Base-by-base conservation (phyloP, 2,113 vertebrate species). In the Myrmophylax atrothorax region DNA sequence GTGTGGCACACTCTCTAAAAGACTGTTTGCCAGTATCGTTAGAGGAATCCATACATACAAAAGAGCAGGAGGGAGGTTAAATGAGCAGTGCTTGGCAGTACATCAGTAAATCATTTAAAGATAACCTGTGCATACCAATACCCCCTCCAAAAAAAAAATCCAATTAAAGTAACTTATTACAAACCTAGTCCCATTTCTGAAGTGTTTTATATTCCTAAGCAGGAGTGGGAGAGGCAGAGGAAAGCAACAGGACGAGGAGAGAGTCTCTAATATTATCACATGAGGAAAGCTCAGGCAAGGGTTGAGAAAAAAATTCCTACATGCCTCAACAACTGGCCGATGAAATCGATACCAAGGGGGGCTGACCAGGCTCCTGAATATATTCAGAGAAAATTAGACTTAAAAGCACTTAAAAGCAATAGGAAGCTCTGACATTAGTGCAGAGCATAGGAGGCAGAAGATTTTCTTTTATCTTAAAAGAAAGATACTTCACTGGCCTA, bases 61-160 rank as follows among this genome's bases (percentile, higher is more conserved):
- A 84, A 47, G 80, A 85, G 72, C 73, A 87, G 73, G 68, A 88
- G 93, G 72, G 88, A 93, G 72, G 88, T 92, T 84, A 83, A 95
- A 91, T 60, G 85, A 88, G 94, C 86, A 64, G 49, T 37, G 89
- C 90, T 91, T 90, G 93, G 58, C 87, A 95, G 73, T 84, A 89
- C 86, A 79, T 87, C 94, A 78, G 91, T 70, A 94, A 96, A 92
- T 91, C 94, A 84, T 78, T 83, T 84, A 63, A 63, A 53, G 93
- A 96, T 91, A 94, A 94, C 93, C 92, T 96, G 63, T 83, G 83
- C 94, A 95, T 91, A 94, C 92, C 81, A 82, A 93, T 77, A 81
- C 24, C 38, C 5, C 6, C 22, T 35, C 31, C 40, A 14, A 53
- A 59, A 55, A 67, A 89, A 95, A 90, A 92, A 87, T 90, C 95